Conservation (phyloP, 64 coral and sea anemone genomes). For the Montipora foliosa region DNA sequence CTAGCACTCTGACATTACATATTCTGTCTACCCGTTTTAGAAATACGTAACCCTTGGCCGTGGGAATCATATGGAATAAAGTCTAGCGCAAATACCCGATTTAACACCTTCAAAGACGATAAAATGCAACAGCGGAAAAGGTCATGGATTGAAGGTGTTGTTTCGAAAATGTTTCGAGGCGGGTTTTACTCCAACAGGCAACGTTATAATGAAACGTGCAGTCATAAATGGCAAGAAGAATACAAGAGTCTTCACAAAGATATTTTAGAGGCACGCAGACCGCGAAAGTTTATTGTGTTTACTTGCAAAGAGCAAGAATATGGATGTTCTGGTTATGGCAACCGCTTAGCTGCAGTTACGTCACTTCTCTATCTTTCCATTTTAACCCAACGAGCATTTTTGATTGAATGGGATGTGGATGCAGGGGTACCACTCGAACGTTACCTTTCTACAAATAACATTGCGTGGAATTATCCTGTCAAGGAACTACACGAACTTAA, state of each 20-base stretch:
- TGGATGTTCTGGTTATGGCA: constrained; percentile 58
- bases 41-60: no score
- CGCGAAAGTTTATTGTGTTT: constrained; percentile 33
- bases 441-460: constrained; percentile 30
- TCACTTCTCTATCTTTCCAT: constrained; percentile 53
- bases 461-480: constrained; percentile 34
- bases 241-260: constrained; percentile 55
- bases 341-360: constrained; percentile 27
- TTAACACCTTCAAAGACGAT: background rate
- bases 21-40: no score
- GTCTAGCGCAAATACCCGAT: background rate
- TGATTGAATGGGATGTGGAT: constrained; percentile 48
- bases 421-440: background rate
- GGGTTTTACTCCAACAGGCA: background rate
- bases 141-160: background rate
- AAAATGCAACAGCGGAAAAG: background rate
- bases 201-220: constrained; percentile 7
- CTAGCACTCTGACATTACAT: no score
- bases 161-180: background rate
- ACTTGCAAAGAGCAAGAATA: constrained; percentile 28
- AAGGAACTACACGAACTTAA: constrained; percentile 15
- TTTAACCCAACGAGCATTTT: constrained; percentile 50
- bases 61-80: background rate
- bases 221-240: constrained; percentile 32
- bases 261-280: constrained; percentile 14